Conservation (phyloP, 2,888 invertebrate genomes). For the Aphodius granarius region DNA sequence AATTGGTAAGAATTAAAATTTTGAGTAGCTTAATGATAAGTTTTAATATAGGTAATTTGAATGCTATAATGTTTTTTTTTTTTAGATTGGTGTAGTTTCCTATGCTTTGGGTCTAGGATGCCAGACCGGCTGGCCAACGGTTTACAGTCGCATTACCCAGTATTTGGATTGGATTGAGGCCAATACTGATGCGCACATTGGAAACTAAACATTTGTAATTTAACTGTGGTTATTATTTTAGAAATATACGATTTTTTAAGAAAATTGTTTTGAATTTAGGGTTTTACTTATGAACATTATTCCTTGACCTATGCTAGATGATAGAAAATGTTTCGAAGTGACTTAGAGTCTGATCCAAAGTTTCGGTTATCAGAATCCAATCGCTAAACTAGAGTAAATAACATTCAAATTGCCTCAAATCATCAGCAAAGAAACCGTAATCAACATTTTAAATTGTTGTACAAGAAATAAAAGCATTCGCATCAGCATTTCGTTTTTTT, state of each 20-base stretch:
- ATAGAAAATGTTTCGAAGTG: no score
- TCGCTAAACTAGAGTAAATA: no score
- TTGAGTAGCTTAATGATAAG: no score
- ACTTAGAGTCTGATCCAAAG: no score
- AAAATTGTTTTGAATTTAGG: neutral
- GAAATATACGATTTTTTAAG: neutral
- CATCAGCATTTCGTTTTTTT: no score
- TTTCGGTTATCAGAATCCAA: no score
- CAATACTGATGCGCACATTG: conserved; percentile 27
- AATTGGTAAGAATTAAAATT: conserved; percentile 8
- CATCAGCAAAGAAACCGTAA: no score
- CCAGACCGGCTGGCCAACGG: conserved; percentile 41
- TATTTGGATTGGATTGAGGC: conserved; percentile 42
- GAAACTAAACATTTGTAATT: neutral
- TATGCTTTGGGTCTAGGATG: conserved; percentile 37
- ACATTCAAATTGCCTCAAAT: no score
- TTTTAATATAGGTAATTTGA: no score
- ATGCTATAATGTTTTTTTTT: neutral
- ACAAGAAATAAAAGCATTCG: no score
- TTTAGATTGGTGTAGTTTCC: conserved; percentile 23
- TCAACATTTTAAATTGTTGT: no score
- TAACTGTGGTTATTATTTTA: neutral
- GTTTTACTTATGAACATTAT: neutral
- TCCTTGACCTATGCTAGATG: neutral
- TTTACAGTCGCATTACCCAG: conserved; percentile 40